Percentiles rank a stretch among this genome's conserved stretches.
phyloP scores from a whole-genome alignment of 1,140 invertebrate species.

The Acyrthosiphon pisum region DNA sequence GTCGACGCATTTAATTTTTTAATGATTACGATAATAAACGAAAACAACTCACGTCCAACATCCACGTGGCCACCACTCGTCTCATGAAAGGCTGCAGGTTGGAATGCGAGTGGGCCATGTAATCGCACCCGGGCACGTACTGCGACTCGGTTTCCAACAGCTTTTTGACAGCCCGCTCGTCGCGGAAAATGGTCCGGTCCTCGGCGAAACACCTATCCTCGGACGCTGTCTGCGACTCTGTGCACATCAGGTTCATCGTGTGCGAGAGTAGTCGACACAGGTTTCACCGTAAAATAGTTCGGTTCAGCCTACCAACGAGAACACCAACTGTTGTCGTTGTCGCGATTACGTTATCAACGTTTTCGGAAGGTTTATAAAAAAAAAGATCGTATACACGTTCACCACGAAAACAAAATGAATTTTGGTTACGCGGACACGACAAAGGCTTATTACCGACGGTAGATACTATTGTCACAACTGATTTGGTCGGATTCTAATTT shows the following conservation, averaged over 20 bases:
- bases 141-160: constrained; percentile 46
- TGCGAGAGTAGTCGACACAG: background rate
- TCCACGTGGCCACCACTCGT: constrained; percentile 81
- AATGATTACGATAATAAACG: background rate
- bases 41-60: constrained; percentile 74
- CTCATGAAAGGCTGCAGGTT: constrained; percentile 81
- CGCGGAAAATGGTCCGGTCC: constrained; percentile 44
- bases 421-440: background rate
- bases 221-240: constrained; percentile 28
- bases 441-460: no score
- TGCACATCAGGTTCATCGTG: constrained; percentile 49
- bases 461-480: background rate
- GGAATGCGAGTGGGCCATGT: constrained; percentile 75
- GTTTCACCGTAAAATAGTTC: background rate
- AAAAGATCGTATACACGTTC: background rate
- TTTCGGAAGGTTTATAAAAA: background rate
- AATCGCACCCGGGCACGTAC: constrained; percentile 70
- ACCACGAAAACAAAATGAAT: background rate
- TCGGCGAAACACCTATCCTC: constrained; percentile 52
- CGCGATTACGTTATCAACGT: background rate
- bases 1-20: background rate
- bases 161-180: constrained; percentile 35
- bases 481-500: background rate
- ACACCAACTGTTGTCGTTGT: background rate
- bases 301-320: background rate